These are phyloP conservation scores for Psittacula cyanocephala DNA, from an alignment of 2,113 vertebrate genomes.

Conservation along the genomic window DNA sequence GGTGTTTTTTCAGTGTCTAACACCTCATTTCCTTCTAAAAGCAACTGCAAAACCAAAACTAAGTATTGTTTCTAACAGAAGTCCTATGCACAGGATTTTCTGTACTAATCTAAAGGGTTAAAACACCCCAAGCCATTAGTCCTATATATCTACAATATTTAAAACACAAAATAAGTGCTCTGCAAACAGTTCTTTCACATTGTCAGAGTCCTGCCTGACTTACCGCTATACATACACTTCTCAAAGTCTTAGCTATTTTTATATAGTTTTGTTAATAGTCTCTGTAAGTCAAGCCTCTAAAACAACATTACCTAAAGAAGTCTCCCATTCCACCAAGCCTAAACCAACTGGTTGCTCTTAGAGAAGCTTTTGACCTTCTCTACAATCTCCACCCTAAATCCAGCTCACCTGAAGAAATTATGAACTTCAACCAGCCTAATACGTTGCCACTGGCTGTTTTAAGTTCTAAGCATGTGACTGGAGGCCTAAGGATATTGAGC, in stretches of 20 bases:
- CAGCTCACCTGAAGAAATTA: not conserved
- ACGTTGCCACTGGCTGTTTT: not conserved
- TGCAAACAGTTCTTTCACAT: not conserved
- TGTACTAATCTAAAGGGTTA: not conserved
- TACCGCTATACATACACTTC: not conserved
- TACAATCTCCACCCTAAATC: not conserved
- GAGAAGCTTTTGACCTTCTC: not conserved
- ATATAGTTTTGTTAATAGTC: not conserved
- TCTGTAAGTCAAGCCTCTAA: not conserved
- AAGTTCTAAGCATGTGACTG: not conserved
- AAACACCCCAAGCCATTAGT: not conserved
- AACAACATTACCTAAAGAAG: not conserved
- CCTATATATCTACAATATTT: not conserved
- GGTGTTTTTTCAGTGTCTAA: not conserved
- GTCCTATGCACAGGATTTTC: fast-evolving
- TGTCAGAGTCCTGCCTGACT: not conserved
- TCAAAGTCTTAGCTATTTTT: not conserved
- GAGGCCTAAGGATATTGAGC: not conserved
- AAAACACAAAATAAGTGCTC: not conserved
- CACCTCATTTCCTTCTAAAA: not conserved
- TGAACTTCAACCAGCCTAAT: not conserved
- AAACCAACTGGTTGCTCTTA: not conserved
- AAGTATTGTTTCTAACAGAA: not conserved
- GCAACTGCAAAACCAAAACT: not conserved
- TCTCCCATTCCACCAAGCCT: not conserved